Conservation (phyloP, 1,140 invertebrate species). For the Drosophila nigrodunni region DNA sequence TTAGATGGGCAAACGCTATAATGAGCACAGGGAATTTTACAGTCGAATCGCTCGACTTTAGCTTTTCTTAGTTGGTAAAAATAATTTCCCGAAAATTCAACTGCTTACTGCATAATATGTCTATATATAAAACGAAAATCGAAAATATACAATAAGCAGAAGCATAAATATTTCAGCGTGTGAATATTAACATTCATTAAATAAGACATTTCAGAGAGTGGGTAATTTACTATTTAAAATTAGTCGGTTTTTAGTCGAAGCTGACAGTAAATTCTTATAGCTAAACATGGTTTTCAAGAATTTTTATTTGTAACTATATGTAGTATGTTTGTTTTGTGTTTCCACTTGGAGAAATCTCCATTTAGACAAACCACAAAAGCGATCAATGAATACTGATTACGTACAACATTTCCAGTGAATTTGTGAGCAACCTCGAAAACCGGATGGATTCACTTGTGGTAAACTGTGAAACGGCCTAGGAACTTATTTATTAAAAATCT, state of each 20-base stretch:
- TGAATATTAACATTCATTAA: slow-evolving; percentile 34
- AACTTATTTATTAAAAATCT: background rate
- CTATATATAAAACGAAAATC: background rate
- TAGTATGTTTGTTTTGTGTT: background rate
- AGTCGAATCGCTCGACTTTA: too few species aligned
- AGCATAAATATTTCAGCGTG: slow-evolving; percentile 29
- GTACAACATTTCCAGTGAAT: slow-evolving; percentile 56
- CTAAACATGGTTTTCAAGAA: background rate
- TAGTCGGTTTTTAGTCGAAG: background rate
- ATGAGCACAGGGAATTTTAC: too few species aligned
- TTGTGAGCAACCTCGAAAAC: slow-evolving; percentile 10
- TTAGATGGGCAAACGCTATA: too few species aligned
- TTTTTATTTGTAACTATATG: background rate
- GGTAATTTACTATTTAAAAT: slow-evolving; percentile 3
- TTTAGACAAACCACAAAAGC: slow-evolving; percentile 35
- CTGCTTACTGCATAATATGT: slow-evolving; percentile 5
- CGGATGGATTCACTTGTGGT: background rate
- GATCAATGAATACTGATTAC: slow-evolving; percentile 67
- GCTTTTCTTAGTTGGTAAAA: background rate
- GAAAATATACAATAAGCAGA: slow-evolving; percentile 14
- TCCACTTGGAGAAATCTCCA: slow-evolving; percentile 11
- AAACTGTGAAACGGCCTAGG: background rate
- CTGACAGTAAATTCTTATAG: slow-evolving; percentile 12
- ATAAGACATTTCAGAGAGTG: slow-evolving; percentile 5
- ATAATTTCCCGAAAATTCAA: background rate